Evolutionary conservation across 35 echinoderm and acorn worm species (phyloP).

Genomic region (Hemicentrotus pulcherrimus): DNA sequence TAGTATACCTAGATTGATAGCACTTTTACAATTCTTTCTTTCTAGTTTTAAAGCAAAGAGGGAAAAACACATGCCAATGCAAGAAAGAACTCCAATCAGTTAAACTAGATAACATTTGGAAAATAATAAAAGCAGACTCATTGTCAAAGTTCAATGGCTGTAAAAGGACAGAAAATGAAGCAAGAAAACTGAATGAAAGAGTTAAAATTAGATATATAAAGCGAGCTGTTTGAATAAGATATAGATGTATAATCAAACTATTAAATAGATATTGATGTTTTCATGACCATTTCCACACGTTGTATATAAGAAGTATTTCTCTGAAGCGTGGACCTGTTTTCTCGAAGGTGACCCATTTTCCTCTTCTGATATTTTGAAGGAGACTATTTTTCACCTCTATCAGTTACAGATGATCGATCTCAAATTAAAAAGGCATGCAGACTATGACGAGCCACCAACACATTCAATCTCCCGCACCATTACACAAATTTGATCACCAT

Average conservation of each 20-base stretch:
- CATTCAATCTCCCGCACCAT: slow-evolving; percentile 3
- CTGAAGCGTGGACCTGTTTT: not conserved
- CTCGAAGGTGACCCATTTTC: not conserved
- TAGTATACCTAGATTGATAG: too few species aligned
- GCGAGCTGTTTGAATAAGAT: not conserved
- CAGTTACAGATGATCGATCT: not conserved
- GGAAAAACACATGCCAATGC: too few species aligned
- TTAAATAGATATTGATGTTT: not conserved
- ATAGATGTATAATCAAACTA: not conserved
- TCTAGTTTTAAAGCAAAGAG: too few species aligned
- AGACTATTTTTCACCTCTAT: not conserved
- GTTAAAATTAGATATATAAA: not conserved
- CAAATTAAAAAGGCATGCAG: not conserved
- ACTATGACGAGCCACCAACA: not conserved
- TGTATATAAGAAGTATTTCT: not conserved
- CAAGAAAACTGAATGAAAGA: not conserved
- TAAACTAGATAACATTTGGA: too few species aligned
- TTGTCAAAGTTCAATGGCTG: too few species aligned
- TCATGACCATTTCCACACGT: not conserved
- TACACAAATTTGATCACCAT: slow-evolving; percentile 40
- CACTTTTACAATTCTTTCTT: too few species aligned
- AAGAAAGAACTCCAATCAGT: too few species aligned
- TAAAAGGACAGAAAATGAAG: too few species aligned
- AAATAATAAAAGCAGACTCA: too few species aligned
- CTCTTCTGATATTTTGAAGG: not conserved